A percentile compares a stretch with the other conserved stretches of the same genome.
Conservation (phyloP, 1,140 invertebrate species). For the Drosophila quadrilineata region DNA sequence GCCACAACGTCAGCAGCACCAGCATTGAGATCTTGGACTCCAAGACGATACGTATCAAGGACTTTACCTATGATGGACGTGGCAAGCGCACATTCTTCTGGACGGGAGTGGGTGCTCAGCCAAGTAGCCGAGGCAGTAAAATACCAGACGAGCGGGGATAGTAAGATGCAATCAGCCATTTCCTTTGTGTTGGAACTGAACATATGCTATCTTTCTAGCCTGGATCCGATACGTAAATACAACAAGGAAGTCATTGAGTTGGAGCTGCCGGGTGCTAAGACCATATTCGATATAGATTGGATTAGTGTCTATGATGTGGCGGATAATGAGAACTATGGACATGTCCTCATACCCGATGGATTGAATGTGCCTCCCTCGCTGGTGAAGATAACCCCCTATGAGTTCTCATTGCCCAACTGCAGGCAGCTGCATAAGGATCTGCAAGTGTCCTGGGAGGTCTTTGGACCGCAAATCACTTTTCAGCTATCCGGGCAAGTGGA, state of each 20-base stretch:
- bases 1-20: conserved; percentile 87
- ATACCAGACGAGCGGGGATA: conserved; percentile 96
- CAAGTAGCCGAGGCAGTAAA: conserved; percentile 89
- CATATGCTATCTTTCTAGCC: conserved; percentile 80
- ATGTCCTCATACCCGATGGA: conserved; percentile 89
- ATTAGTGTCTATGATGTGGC: conserved; percentile 90
- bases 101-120: conserved; percentile 93
- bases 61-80: conserved; percentile 90
- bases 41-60: conserved; percentile 89
- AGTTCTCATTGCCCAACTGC: conserved; percentile 89
- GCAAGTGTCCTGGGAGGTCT: conserved; percentile 94
- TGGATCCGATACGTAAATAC: conserved; percentile 88
- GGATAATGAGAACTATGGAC: conserved; percentile 88
- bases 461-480: conserved; percentile 93
- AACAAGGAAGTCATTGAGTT: conserved; percentile 88
- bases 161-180: conserved; percentile 83
- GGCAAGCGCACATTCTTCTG: conserved; percentile 92
- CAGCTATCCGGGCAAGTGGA: conserved; percentile 90
- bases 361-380: conserved; percentile 93
- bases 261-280: conserved; percentile 90
- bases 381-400: conserved; percentile 84
- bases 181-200: not conserved
- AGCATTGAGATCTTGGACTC: conserved; percentile 90
- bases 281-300: conserved; percentile 93
- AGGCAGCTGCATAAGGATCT: conserved; percentile 91